phyloP scores from a whole-genome alignment of 1,140 invertebrate species.

The Semibalanus balanoides region DNA sequence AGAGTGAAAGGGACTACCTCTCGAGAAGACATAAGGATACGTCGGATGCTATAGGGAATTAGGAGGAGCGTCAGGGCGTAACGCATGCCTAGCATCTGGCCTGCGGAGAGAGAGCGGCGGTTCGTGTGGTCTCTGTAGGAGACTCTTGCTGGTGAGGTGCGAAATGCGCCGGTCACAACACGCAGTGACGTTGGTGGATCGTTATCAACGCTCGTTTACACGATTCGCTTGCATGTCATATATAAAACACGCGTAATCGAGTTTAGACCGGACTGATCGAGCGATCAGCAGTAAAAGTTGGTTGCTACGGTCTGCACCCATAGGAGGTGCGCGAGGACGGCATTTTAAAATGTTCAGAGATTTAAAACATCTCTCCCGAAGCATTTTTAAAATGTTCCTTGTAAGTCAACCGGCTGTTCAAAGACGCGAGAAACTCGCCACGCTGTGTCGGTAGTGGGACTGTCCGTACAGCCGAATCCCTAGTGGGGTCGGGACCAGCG shows the following conservation, averaged over 20 bases:
- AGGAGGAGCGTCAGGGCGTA: background rate
- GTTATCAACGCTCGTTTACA: background rate
- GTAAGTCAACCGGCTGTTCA: too few relatives aligned
- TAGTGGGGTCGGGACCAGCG: too few relatives aligned
- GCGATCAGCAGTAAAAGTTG: background rate
- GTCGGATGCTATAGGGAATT: background rate
- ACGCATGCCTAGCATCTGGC: background rate
- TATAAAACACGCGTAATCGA: background rate
- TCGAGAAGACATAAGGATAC: background rate
- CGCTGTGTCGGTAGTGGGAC: too few relatives aligned
- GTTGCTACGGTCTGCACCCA: background rate
- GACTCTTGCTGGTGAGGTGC: background rate
- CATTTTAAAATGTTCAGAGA: background rate
- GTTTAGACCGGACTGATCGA: background rate
- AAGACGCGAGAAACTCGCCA: too few relatives aligned
- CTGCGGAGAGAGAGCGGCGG: background rate
- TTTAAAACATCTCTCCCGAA: too few relatives aligned
- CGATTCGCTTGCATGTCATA: background rate
- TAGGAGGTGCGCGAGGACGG: background rate
- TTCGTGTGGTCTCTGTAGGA: background rate
- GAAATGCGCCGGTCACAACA: background rate
- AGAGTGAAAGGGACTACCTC: conserved; percentile 2
- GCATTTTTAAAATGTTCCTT: too few relatives aligned
- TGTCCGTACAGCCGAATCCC: too few relatives aligned
- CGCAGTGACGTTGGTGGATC: background rate